Percentiles rank a stretch among this genome's conserved stretches.
phyloP scores from a whole-genome alignment of 2,113 vertebrate species.

The Redunca redunca region DNA sequence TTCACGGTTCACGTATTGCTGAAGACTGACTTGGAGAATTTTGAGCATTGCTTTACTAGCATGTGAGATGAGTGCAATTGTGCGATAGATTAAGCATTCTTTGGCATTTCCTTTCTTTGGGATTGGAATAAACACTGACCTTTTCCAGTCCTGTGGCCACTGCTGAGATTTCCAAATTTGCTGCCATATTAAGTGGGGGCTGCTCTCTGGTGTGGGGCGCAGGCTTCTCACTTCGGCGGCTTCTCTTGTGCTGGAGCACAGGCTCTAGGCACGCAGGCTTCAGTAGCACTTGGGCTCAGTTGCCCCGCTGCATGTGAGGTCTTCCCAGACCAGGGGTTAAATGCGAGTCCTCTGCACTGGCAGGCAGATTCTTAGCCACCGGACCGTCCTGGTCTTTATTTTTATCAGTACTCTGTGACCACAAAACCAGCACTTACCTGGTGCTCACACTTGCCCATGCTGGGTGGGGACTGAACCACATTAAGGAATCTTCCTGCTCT shows the following conservation, averaged over 20 bases:
- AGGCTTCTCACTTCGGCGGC: not conserved
- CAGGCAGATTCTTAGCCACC: not conserved
- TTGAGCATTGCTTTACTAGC: no score
- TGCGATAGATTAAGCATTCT: no score
- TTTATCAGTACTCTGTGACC: not conserved
- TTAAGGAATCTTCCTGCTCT: not conserved
- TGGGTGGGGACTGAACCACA: not conserved
- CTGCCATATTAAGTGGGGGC: no score
- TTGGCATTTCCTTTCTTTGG: no score
- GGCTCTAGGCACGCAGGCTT: not conserved
- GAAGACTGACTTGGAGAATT: no score
- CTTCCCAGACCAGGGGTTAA: not conserved
- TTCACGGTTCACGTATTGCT: no score
- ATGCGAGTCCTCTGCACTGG: not conserved
- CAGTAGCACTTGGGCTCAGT: not conserved
- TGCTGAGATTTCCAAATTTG: no score
- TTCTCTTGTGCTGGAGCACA: not conserved
- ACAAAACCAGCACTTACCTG: rapidly evolving
- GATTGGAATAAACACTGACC: no score
- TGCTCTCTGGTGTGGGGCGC: rapidly evolving
- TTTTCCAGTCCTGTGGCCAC: no score
- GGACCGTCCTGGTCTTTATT: not conserved
- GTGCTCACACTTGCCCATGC: not conserved
- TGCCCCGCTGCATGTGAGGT: not conserved
- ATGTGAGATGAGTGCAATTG: no score